These are phyloP conservation scores for Lucifuga dentata DNA, from an alignment of 2,113 vertebrate genomes.

Conservation along the genomic window DNA sequence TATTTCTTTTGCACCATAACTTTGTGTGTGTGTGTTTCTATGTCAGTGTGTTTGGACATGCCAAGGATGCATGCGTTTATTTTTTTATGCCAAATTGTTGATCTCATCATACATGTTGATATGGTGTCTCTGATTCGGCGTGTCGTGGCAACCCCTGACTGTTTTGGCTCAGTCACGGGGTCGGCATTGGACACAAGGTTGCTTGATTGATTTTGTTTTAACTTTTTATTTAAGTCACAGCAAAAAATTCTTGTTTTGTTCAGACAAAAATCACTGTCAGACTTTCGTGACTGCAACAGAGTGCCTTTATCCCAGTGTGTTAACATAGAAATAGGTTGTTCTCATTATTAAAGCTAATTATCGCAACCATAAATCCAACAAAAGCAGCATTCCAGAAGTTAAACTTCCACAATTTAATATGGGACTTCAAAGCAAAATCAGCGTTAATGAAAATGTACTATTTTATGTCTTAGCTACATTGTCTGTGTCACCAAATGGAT, in stretches of 20 bases:
- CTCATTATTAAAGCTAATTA: constrained; percentile 15
- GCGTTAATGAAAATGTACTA: constrained; percentile 37
- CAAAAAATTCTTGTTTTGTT: too few relatives aligned
- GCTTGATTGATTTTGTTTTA: neutral
- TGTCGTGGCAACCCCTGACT: neutral
- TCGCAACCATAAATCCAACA: constrained; percentile 27
- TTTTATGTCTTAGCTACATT: constrained; percentile 74
- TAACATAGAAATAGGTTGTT: constrained; percentile 36
- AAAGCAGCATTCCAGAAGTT: constrained; percentile 70
- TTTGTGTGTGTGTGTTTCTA: constrained; percentile 1
- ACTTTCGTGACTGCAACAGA: constrained; percentile 64
- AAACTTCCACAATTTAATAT: constrained; percentile 32
- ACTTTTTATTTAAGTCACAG: constrained; percentile 16
- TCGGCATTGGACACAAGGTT: constrained; percentile 19
- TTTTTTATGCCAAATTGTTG: constrained; percentile 55
- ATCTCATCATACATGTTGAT: constrained; percentile 34
- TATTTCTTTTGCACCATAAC: constrained; percentile 46
- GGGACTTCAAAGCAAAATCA: constrained; percentile 42
- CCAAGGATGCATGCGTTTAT: constrained; percentile 28
- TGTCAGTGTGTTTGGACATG: constrained; percentile 27
- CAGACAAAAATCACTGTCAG: constrained; percentile 53
- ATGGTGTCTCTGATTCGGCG: constrained; percentile 58
- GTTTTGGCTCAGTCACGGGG: constrained; percentile 9
- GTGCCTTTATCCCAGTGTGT: constrained; percentile 77
- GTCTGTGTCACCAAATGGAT: constrained; percentile 80